Evolutionary conservation across 1,140 invertebrate species (phyloP).

Genomic region (Ridgeia piscesae): DNA sequence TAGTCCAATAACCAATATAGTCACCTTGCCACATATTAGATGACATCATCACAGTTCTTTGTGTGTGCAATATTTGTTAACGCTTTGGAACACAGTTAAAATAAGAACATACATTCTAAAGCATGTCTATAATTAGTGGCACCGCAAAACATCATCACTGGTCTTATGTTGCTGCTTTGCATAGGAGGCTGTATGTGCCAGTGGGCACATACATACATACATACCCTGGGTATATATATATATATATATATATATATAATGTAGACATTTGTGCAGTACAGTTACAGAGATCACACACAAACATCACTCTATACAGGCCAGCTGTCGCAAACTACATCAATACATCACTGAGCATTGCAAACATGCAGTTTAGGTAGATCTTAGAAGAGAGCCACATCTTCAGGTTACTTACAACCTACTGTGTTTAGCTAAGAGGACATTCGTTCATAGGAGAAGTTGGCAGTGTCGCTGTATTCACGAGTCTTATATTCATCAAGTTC

Average conservation of each 20-base stretch:
- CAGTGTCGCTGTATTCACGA: background rate
- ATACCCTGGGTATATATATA: no score
- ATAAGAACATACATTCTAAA: no score
- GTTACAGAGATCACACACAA: background rate
- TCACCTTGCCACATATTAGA: no score
- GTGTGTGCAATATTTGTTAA: no score
- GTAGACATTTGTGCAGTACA: background rate
- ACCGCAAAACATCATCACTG: background rate
- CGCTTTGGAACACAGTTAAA: no score
- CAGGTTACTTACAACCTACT: background rate
- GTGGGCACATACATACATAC: no score
- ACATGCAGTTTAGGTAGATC: background rate
- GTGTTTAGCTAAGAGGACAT: background rate
- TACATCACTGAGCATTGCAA: background rate
- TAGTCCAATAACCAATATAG: no score
- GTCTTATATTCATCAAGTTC: background rate
- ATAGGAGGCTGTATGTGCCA: no score
- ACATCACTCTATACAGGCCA: background rate
- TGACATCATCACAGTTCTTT: no score
- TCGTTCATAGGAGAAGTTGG: background rate
- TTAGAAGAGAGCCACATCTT: background rate
- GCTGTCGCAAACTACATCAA: background rate
- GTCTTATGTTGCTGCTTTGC: no score
- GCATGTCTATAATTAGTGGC: background rate
- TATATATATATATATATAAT: background rate